Percentiles rank a stretch among this genome's conserved stretches.
These are phyloP conservation scores for Tenthredo livida DNA, from an alignment of 2,888 invertebrate genomes.

Conservation along the genomic window DNA sequence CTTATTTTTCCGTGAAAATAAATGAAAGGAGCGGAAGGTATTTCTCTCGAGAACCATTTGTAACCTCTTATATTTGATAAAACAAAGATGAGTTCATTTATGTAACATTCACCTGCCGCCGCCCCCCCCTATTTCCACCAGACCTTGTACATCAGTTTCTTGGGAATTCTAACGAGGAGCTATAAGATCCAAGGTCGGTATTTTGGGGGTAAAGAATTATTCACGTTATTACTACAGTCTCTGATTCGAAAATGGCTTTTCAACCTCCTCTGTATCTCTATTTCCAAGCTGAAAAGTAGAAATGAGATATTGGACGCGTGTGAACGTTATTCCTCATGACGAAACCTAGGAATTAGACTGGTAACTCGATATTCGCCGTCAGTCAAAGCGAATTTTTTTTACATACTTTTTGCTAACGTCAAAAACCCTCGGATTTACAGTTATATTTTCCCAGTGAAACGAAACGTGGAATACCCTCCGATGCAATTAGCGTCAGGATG, in stretches of 20 bases:
- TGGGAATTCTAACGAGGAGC: slow-evolving; percentile 21
- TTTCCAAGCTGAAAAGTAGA: neutral
- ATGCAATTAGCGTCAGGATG: slow-evolving; percentile 2
- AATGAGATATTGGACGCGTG: neutral
- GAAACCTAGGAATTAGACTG: neutral
- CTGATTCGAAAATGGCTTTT: neutral
- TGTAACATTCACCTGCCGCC: neutral
- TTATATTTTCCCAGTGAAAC: slow-evolving; percentile 10
- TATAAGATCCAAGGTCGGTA: neutral
- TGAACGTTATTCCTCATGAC: neutral
- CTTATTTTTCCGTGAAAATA: slow-evolving; percentile 32
- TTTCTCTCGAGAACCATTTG: slow-evolving; percentile 48
- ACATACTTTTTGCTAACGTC: neutral
- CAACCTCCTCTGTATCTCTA: neutral
- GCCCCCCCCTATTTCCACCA: neutral
- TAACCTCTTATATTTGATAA: slow-evolving; percentile 41
- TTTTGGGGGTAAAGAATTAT: neutral
- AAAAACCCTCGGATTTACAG: slow-evolving; percentile 4
- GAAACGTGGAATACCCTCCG: neutral
- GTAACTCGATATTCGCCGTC: neutral
- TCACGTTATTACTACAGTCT: neutral
- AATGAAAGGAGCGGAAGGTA: slow-evolving; percentile 47
- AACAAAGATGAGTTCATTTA: slow-evolving; percentile 42
- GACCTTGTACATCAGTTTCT: neutral
- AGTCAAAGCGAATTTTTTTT: slow-evolving; percentile 6